Base-by-base conservation (phyloP, 2,797 vertebrate genomes). In the Hydrolagus colliei region DNA sequence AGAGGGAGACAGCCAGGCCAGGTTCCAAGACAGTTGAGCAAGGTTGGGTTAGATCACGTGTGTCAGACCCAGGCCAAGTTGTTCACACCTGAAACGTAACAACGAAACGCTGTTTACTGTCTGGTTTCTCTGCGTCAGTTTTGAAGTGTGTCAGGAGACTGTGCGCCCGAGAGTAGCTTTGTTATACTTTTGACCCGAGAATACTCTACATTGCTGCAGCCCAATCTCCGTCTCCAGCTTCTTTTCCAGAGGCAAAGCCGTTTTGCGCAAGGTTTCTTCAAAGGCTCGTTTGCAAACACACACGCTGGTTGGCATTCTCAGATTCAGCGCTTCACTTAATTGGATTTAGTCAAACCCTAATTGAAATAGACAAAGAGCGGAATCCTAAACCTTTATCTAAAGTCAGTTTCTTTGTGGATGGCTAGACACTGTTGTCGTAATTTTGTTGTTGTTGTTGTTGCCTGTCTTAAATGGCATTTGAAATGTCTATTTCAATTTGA, bases 251-350 rank as follows among this genome's bases (percentile, higher is more conserved):
- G 52, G 18, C 3, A 59, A 4, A 61, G 41, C 75, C 59, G 5
- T 0, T 4, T 61, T 41, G 32, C 79, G 20, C 27, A 82, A 68
- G 22, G 67, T 35, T 27, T 82, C 35, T 32, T 35, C 22, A 82
- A 82, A 82, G 27, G 63, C 63, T 52, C 67, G 63, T 71, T 68
- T 84, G 77, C 68, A 18, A 84, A 52, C 32, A 52, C 32, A 67
- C 11, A 68, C n/a, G n/a, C 79, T 84, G 35, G 63, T 71, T 52
- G 41, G 79, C 79, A 52, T 84, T 84, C 67, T 41, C 65, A 84
- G 27, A 27, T 9, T 67, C 32, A 77, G n/a, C 59, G 59, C 2
- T 20, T 61, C 27, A 77, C 61, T 80, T 63, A 65, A 63, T 9
- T 65, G n/a, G 62, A 67, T 13, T 13, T 80, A 52, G 41, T 27